A percentile compares a stretch with the other conserved stretches of the same genome.
These are phyloP conservation scores for Tenebrio molitor DNA, from an alignment of 1,140 invertebrate genomes.

Conservation along the genomic window DNA sequence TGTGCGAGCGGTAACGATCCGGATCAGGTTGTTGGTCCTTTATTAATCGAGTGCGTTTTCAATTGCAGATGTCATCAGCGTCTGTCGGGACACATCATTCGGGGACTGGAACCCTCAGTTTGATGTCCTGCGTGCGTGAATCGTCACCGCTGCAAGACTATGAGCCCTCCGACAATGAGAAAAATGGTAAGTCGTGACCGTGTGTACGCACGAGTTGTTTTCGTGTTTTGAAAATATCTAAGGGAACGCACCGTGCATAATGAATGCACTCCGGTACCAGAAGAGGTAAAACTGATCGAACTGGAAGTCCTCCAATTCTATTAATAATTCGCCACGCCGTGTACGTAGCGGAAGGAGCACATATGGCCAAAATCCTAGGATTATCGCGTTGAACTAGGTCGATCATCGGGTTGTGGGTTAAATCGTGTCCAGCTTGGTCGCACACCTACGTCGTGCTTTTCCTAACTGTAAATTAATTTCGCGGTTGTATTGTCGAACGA, in stretches of 20 bases:
- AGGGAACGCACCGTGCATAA: too few relatives aligned
- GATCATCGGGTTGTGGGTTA: conserved; percentile 7
- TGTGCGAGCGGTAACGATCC: too few relatives aligned
- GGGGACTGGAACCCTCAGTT: conserved; percentile 62
- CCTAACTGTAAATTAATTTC: conserved; percentile 31
- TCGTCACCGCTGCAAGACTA: conserved; percentile 67
- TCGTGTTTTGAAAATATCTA: too few relatives aligned
- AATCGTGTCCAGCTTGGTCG: conserved; percentile 1
- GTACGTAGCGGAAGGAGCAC: too few relatives aligned
- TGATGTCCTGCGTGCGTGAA: conserved; percentile 71
- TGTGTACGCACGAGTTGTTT: too few relatives aligned
- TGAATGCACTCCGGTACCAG: too few relatives aligned
- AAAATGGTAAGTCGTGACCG: conserved; percentile 60
- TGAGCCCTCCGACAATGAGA: conserved; percentile 59
- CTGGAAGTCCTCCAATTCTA: conserved; percentile 44
- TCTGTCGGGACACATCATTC: conserved; percentile 57
- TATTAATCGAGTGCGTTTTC: conserved; percentile 25
- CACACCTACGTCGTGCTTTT: neutral
- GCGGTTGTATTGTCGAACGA: neutral
- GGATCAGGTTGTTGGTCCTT: too few relatives aligned
- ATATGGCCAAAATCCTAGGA: neutral
- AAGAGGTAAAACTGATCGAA: neutral
- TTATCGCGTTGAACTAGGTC: neutral
- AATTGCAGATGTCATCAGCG: conserved; percentile 60
- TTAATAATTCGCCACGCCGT: conserved; percentile 8